A percentile compares a stretch with the other conserved stretches of the same genome.
Evolutionary conservation across 1,140 invertebrate species (phyloP).

Genomic region (Tribolium madens): DNA sequence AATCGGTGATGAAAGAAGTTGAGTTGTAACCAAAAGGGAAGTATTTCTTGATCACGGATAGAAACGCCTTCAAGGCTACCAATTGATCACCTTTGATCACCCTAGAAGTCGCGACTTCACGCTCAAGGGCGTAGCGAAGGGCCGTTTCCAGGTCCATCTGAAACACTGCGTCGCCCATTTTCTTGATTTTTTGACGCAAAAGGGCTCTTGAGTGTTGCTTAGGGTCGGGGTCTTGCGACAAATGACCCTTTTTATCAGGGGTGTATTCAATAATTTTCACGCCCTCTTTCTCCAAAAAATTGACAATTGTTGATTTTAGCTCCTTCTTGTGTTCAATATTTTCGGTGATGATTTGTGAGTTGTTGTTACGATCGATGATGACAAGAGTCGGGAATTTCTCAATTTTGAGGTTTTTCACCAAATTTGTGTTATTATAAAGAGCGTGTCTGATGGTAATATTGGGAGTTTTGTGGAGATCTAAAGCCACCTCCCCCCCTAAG

Average conservation of each 20-base stretch:
- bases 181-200: constrained; percentile 61
- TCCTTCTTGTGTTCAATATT: neutral
- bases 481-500: constrained; percentile 71
- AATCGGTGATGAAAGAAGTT: constrained; percentile 72
- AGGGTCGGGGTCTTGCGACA: neutral
- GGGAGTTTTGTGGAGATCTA: constrained; percentile 72
- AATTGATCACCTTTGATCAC: constrained; percentile 78
- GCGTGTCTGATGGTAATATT: constrained; percentile 70
- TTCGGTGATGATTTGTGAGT: neutral
- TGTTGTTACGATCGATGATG: neutral
- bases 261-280: constrained; percentile 56
- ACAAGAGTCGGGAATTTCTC: neutral
- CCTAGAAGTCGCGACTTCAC: constrained; percentile 82
- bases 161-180: constrained; percentile 73
- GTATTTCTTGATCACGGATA: constrained; percentile 78
- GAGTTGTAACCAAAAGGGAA: constrained; percentile 79
- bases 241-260: neutral
- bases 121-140: constrained; percentile 80
- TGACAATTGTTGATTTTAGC: constrained; percentile 55
- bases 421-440: constrained; percentile 58
- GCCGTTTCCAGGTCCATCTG: constrained; percentile 89
- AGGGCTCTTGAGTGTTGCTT: neutral
- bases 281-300: constrained; percentile 64
- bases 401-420: neutral
- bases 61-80: constrained; percentile 78